Percentiles rank a stretch among this genome's conserved stretches.
Conservation (phyloP, 2,888 invertebrate species). For the Podabrus alpinus region DNA sequence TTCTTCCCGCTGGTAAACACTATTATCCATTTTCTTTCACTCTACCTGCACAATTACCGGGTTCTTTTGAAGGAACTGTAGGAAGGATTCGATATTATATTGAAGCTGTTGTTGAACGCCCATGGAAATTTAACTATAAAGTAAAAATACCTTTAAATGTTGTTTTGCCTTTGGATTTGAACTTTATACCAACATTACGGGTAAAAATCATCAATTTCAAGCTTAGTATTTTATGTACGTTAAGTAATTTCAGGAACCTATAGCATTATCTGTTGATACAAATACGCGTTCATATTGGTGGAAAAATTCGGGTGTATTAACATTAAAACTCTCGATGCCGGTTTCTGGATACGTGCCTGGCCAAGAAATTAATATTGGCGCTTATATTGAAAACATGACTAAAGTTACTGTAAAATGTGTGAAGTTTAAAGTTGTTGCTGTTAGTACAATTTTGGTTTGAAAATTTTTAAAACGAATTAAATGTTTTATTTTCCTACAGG, state of each 20-base stretch:
- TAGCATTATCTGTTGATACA: neutral
- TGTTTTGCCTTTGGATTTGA: conserved; percentile 41
- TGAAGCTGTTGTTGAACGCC: conserved; percentile 42
- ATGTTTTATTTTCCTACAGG: neutral
- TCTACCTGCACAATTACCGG: conserved; percentile 41
- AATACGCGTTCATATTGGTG: conserved; percentile 8
- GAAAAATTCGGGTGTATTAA: conserved; percentile 5
- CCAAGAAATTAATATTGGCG: conserved; percentile 70
- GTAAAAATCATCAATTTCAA: conserved; percentile 10
- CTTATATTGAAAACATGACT: conserved; percentile 76
- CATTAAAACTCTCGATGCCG: conserved; percentile 6
- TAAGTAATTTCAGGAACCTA: neutral
- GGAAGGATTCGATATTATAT: conserved; percentile 42
- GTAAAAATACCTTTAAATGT: conserved; percentile 40
- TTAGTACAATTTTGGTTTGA: neutral
- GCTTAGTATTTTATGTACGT: neutral
- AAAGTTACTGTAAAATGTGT: conserved; percentile 4
- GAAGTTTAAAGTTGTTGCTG: neutral
- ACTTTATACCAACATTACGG: conserved; percentile 6
- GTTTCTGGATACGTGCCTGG: conserved; percentile 78
- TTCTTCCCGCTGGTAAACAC: conserved; percentile 41
- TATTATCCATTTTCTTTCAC: conserved; percentile 42
- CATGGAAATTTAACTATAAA: conserved; percentile 44
- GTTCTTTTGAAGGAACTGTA: conserved; percentile 38
- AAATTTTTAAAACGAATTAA: no score